Percentiles rank a stretch among this genome's conserved stretches.
These are phyloP conservation scores for Caenorhabditis becei DNA, from an alignment of 2,888 invertebrate genomes.

Conservation along the genomic window DNA sequence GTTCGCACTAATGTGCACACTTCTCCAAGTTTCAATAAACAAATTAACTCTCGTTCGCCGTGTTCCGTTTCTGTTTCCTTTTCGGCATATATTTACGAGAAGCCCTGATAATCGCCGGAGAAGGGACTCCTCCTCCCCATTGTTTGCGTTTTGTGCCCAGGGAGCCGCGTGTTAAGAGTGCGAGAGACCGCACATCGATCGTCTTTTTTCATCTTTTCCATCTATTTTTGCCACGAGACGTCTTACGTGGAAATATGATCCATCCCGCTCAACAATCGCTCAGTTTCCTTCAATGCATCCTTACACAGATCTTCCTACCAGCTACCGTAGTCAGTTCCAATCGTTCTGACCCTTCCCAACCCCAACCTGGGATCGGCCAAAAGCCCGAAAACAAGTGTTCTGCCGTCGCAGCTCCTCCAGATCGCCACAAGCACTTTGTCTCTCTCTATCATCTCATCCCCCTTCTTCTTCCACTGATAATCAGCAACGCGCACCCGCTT, in stretches of 20 bases:
- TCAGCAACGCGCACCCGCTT: conserved; percentile 39
- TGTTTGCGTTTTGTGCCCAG: conserved; percentile 19
- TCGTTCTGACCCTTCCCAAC: not conserved
- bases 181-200: conserved; percentile 2
- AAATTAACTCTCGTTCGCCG: not conserved
- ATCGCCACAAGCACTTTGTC: conserved; percentile 33
- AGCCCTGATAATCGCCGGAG: not conserved
- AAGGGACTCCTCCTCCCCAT: conserved; percentile 1
- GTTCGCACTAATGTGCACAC: conserved; percentile 26
- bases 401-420: conserved; percentile 4
- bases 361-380: not conserved
- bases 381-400: conserved; percentile 15
- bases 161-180: conserved; percentile 21
- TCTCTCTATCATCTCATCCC: conserved; percentile 34
- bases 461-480: conserved; percentile 30
- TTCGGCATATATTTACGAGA: not conserved
- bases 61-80: not conserved
- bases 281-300: not conserved
- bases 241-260: conserved; percentile 11
- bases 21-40: conserved; percentile 13
- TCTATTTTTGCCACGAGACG: not conserved
- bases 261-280: not conserved
- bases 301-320: not conserved
- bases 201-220: conserved; percentile 8
- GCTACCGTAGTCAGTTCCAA: not conserved